Conservation (phyloP, 30 jellyfish, hydroid and myxozoan genomes). For the Turritopsis rubra region DNA sequence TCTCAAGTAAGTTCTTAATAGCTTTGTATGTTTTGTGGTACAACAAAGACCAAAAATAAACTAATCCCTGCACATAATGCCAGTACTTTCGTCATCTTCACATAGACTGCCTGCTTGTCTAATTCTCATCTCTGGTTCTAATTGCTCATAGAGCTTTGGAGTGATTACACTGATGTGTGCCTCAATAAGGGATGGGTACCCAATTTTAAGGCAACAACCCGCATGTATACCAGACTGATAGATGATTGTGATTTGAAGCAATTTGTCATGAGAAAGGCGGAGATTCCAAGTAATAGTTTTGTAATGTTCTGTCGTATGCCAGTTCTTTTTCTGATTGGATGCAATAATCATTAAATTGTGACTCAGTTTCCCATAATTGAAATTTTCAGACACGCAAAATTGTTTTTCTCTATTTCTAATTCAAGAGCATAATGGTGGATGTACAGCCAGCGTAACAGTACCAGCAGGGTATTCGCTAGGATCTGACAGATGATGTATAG, state of each 20-base stretch:
- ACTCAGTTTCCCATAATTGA: neutral
- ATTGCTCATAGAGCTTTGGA: too few relatives aligned
- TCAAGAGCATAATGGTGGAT: neutral
- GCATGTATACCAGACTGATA: neutral
- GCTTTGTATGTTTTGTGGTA: neutral
- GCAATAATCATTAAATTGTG: slow-evolving; percentile 11
- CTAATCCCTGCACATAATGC: neutral
- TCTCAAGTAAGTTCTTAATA: neutral
- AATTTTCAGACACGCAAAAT: neutral
- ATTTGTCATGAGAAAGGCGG: neutral
- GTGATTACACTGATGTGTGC: too few relatives aligned
- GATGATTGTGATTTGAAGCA: neutral
- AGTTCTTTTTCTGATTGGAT: slow-evolving; percentile 2
- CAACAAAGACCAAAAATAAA: neutral
- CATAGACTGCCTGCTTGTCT: slow-evolving; percentile 9
- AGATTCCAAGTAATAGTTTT: neutral
- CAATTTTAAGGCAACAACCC: neutral
- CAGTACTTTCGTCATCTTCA: neutral
- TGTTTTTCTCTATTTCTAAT: neutral
- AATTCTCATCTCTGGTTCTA: neutral
- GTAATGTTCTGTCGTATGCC: neutral
- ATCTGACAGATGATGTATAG: too few relatives aligned
- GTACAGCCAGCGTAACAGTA: too few relatives aligned
- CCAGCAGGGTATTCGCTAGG: too few relatives aligned
- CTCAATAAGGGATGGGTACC: neutral